phyloP scores from a whole-genome alignment of 2,888 invertebrate species.

The Neria commutata region DNA sequence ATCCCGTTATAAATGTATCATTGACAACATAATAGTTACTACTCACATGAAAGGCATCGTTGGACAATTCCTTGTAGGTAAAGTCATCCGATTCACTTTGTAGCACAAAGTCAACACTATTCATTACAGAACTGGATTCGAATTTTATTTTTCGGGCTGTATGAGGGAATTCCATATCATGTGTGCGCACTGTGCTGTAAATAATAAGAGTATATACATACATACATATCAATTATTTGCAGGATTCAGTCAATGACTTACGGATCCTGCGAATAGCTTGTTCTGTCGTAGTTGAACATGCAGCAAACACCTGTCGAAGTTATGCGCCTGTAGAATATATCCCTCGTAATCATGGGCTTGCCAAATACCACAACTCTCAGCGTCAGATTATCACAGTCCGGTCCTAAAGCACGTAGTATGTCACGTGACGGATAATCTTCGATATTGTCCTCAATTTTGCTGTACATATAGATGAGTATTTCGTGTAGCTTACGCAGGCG shows the following conservation, averaged over 20 bases:
- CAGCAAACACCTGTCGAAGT: conserved; percentile 56
- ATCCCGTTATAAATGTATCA: no score
- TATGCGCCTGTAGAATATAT: conserved; percentile 43
- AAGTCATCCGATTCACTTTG: conserved; percentile 44
- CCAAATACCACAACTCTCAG: conserved; percentile 48
- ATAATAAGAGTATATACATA: no score
- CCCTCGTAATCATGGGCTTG: conserved; percentile 38
- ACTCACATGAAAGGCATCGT: conserved; percentile 48
- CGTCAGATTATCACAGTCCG: conserved; percentile 50
- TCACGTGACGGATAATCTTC: conserved; percentile 48
- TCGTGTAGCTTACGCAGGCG: conserved; percentile 46
- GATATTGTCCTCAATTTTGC: no score
- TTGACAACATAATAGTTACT: not conserved
- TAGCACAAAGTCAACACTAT: conserved; percentile 52
- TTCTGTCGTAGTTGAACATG: conserved; percentile 54
- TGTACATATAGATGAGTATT: conserved; percentile 46
- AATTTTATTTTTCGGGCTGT: conserved; percentile 36
- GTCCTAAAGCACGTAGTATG: conserved; percentile 46
- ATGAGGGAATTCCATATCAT: not conserved
- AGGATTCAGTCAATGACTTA: no score
- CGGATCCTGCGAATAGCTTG: conserved; percentile 39
- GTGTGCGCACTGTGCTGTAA: not conserved
- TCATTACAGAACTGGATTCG: conserved; percentile 47
- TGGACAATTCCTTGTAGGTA: conserved; percentile 39
- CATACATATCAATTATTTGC: no score